Base-by-base conservation (phyloP, 2,113 vertebrate species). In the Mesocricetus auratus region DNA sequence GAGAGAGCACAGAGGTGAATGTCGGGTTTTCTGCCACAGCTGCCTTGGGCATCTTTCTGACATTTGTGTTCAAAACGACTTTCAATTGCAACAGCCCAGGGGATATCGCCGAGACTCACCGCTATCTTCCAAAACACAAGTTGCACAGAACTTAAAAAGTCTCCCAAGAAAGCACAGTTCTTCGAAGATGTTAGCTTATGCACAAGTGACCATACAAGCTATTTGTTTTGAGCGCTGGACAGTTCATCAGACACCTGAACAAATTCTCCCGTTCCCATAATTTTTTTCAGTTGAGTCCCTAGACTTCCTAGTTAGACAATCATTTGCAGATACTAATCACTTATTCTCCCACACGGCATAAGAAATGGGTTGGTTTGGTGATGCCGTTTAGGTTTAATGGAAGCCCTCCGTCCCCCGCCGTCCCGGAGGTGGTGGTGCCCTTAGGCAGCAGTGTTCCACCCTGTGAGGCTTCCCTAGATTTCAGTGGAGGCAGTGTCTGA, bases 231-330 rank as follows among this genome's bases (percentile, higher is more conserved):
- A 95, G 68, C 33, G 29, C 36, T 74, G 81, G 81, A 73, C 81
- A 66, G 42, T 78, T 68, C 68, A 78, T 82, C 2, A 50, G 85
- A 87, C 73, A 60, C 42, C 69, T 45, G 87, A 75, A 75, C 94
- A 91, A 96, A 97, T 97, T 94, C 66, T 94, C 33, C 11, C 79
- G 50, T 90, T 66, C 71, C 36, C 79, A 53, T 87, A 47, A 36
- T 75, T 45, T 77, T 71, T 91, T 96, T 58, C 82, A n/a, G 29
- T 81, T 68, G 60, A 42, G 71, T 75, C 71, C 64, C 29, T 62
- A 81, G n/a, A 45, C 89, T 89, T 96, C 94, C 94, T 92, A 96
- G 96, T 90, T 94, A 96, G 97, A 97, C 97, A 97, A 96, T 98
- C 97, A 96, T 85, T 64, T 86, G 62, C 89, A 77, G 82, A 92